Base-by-base conservation (phyloP, 1,140 invertebrate genomes). In the Panulirus ornatus region DNA sequence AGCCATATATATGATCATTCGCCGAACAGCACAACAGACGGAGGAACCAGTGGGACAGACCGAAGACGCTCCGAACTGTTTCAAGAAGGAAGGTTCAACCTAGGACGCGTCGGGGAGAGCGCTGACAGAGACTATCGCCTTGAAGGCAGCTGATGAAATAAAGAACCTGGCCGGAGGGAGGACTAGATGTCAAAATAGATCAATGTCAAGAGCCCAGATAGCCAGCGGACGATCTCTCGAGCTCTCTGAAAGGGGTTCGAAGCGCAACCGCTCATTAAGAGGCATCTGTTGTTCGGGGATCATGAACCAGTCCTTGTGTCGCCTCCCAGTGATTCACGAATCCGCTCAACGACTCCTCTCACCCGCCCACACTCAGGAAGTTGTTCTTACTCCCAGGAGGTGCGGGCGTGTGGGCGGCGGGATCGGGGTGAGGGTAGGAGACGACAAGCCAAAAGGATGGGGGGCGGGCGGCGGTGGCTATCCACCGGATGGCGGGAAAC, bases 331-430 rank as follows among this genome's bases (percentile, higher is more conserved):
- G 83, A 84, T 73, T 84, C 83, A 84, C 66, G 30, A 44, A 78
- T 42, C 47, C 44, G 22, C 66, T 84, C 66, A 84, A 84, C 66
- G 83, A 71, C 2, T 44, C 42, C 66, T 73, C 83, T 47, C 83
- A 84, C 40, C 51, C 81, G 36, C 83, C 63, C 66, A 70, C 83
- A 63, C 83, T 63, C 83, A 84, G 83, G 83, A 84, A 84, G 83
- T 84, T 84, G 83, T 84, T 84, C 83, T 84, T 84, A 71, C 66
- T 84, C 83, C 83, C 83, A 40, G 63, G 83, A 84, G 83, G 70
- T 42, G 83, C 66, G 79, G 51, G 79, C 51, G 51, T 82, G 79
- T 38, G 78, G 82, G 82, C n/a, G 78, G 47, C 47, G 11, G 42
- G 58, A 3, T 16, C 9, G 82, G 9, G 36, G 6, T 16, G 19